Evolutionary conservation across 2,113 vertebrate species (phyloP).

Genomic region (Oenanthe oenanthe): DNA sequence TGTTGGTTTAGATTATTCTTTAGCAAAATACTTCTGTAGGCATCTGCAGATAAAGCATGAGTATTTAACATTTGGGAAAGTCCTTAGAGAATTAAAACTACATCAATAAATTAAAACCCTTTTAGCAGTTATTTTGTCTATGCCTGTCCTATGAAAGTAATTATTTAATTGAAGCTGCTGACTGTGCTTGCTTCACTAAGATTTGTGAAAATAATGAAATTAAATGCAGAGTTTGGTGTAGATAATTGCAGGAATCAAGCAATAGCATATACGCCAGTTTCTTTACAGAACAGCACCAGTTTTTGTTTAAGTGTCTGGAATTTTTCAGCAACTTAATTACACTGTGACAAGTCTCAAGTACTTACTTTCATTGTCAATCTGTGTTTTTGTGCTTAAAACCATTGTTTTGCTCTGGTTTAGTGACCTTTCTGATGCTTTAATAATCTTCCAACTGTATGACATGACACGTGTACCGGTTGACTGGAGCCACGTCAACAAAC

Average conservation of each 20-base stretch:
- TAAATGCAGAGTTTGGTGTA: background rate
- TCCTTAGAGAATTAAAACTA: background rate
- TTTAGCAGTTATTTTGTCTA: background rate
- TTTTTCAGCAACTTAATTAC: background rate
- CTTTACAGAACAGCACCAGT: accelerated
- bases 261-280: background rate
- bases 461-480: constrained; percentile 85
- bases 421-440: constrained; percentile 82
- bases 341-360: background rate
- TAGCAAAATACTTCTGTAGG: background rate
- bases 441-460: constrained; percentile 91
- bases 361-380: background rate
- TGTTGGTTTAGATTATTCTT: background rate
- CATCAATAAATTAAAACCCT: background rate
- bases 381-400: background rate
- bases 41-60: background rate
- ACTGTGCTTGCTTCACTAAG: background rate
- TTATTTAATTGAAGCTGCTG: background rate
- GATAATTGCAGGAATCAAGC: background rate
- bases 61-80: background rate
- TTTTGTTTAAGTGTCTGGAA: background rate
- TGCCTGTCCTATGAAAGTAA: background rate
- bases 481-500: constrained; percentile 89
- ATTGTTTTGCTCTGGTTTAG: constrained; percentile 61
- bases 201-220: background rate